Percentiles rank a stretch among this genome's conserved stretches.
These are phyloP conservation scores for Gallinago undulata DNA, from an alignment of 2,113 vertebrate genomes.

Conservation along the genomic window DNA sequence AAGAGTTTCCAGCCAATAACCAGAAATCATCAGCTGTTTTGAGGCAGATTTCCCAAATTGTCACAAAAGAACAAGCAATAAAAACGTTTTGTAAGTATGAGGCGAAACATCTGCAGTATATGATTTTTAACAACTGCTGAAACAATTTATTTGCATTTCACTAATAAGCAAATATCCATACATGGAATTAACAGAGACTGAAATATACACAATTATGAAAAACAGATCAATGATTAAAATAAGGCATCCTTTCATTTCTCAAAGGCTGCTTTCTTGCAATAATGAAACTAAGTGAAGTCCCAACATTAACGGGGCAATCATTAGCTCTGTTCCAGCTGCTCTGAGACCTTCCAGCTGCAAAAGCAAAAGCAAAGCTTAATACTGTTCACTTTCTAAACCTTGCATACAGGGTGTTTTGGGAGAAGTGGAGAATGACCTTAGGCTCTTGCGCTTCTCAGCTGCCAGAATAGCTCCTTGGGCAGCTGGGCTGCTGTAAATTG, in stretches of 20 bases:
- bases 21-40: neutral
- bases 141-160: neutral
- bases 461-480: constrained; percentile 15
- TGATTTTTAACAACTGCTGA: neutral
- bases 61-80: neutral
- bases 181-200: neutral
- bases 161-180: neutral
- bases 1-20: neutral
- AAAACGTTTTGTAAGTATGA: neutral
- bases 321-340: neutral
- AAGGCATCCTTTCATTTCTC: neutral
- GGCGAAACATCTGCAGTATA: neutral
- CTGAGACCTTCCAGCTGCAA: neutral
- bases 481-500: neutral
- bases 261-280: neutral
- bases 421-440: constrained; percentile 40
- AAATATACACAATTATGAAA: neutral
- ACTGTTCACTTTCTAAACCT: constrained; percentile 19
- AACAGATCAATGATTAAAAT: neutral
- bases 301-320: neutral
- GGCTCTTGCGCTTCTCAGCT: constrained; percentile 17
- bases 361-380: neutral
- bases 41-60: neutral
- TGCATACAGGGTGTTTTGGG: neutral
- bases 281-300: neutral